Evolutionary conservation across 2,888 invertebrate species (phyloP).

Genomic region (Thumatha senex): DNA sequence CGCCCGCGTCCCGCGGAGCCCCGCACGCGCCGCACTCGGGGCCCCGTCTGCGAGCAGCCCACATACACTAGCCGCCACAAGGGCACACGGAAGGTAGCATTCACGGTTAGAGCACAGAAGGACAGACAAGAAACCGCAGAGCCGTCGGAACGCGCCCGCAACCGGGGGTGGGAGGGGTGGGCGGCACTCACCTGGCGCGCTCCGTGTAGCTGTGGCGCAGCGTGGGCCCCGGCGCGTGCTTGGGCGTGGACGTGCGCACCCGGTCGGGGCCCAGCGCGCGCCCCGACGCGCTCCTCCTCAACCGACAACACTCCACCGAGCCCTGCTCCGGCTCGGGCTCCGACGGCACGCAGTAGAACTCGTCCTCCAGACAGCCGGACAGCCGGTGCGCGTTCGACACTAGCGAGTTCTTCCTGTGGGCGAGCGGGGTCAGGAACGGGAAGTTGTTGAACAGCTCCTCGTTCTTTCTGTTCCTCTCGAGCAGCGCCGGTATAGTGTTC

Average conservation of each 20-base stretch:
- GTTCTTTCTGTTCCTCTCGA: constrained; percentile 58
- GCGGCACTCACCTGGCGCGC: constrained; percentile 59
- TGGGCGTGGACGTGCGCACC: constrained; percentile 60
- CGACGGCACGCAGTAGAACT: constrained; percentile 72
- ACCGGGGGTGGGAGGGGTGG: constrained; percentile 23
- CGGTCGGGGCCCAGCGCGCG: constrained; percentile 48
- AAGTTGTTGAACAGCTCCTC: constrained; percentile 81
- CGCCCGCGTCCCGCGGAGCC: constrained; percentile 41
- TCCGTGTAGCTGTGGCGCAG: constrained; percentile 69
- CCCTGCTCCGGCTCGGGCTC: constrained; percentile 55
- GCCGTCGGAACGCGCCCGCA: constrained; percentile 35
- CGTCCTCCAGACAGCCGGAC: constrained; percentile 74
- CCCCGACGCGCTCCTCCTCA: constrained; percentile 57
- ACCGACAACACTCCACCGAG: constrained; percentile 45
- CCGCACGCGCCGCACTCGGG: constrained; percentile 19
- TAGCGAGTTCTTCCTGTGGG: constrained; percentile 76
- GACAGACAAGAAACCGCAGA: constrained; percentile 23
- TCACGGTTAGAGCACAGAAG: constrained; percentile 29
- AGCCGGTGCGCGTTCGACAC: constrained; percentile 59
- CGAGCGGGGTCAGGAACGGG: constrained; percentile 84
- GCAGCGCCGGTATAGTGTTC: constrained; percentile 71
- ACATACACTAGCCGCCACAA: constrained; percentile 5
- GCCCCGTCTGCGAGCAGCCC: constrained; percentile 10
- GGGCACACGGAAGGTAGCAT: constrained; percentile 23
- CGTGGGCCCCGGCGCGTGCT: constrained; percentile 33